Base-by-base conservation (phyloP, 2,888 invertebrate genomes). In the Eulithis prunata region DNA sequence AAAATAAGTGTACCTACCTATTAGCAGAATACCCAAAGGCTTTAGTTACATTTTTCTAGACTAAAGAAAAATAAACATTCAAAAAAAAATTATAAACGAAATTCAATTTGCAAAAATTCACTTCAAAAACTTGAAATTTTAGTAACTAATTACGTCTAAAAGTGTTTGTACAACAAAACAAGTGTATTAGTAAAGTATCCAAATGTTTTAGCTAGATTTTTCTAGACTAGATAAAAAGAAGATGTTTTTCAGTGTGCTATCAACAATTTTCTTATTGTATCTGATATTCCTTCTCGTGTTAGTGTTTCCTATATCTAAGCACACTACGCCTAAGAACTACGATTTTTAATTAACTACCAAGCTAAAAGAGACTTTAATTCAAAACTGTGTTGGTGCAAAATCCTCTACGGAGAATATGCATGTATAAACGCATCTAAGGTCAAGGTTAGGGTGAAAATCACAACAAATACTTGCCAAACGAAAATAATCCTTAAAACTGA, bases 291-390 rank as follows among this genome's bases (percentile, higher is more conserved):
- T 92, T n/a, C 66, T 91, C 0, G 80, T 90, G 5, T 68, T 92
- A 6, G 80, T 90, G 51, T 92, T 93, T 68, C 91, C 92, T 11
- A 71, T 92, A 68, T 92, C 92, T 3, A 89, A 86, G 67, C 90
- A 92, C 71, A 85, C 80, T 11, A 86, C 79, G 56, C 71, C 73
- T 11, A 76, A 47, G 38, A 57, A 60, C 32, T 49, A 53, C 38
- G 70, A 66, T 11, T 38, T 70, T 0, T 67, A 59, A 14, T 14
- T 12, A 14, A 49, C 36, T 21, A 1, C 2, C 52, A 57, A 57
- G 32, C 63, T 47, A 54, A 47, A 64, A 55, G 4, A 54, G 21
- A 54, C 58, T 47, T 52, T 4, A 54, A 53, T 14, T 12, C n/a
- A 36, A 62, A 13, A 53, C 4, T 11, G 11, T 38, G 21, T 28